phyloP scores from a whole-genome alignment of 2,888 invertebrate species.

The Teinopalpus imperialis region DNA sequence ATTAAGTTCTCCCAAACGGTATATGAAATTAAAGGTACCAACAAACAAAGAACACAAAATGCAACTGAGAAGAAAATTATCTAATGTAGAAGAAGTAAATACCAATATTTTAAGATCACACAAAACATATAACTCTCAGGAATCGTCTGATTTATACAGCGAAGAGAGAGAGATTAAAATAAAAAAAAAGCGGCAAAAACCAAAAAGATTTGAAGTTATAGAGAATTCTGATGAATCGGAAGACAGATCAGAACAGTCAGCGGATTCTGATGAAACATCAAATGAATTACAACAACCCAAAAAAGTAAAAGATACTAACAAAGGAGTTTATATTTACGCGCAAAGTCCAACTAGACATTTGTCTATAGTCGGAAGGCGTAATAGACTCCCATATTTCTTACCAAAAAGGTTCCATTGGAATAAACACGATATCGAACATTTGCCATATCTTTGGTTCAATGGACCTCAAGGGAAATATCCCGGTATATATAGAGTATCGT shows the following conservation, averaged over 20 bases:
- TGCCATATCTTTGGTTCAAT: constrained; percentile 58
- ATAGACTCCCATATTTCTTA: constrained; percentile 47
- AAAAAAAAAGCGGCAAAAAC: too few species aligned
- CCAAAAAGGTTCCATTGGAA: constrained; percentile 59
- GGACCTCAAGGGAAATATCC: constrained; percentile 47
- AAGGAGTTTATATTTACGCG: too few species aligned
- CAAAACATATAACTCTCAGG: neutral
- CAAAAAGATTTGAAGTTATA: constrained; percentile 26
- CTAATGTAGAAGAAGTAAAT: neutral
- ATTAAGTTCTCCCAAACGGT: neutral
- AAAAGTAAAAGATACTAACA: neutral
- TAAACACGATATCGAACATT: constrained; percentile 38
- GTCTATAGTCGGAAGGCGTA: constrained; percentile 29
- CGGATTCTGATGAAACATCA: neutral
- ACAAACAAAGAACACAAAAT: neutral
- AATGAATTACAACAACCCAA: too few species aligned
- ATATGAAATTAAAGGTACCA: constrained; percentile 5
- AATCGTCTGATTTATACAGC: neutral
- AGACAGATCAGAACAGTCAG: neutral
- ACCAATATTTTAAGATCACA: neutral
- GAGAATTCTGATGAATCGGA: constrained; percentile 21
- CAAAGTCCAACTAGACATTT: constrained; percentile 33
- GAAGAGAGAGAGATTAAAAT: neutral
- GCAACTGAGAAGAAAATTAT: neutral
- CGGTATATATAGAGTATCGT: constrained; percentile 30